A percentile compares a stretch with the other conserved stretches of the same genome.
Evolutionary conservation across 2,797 vertebrate species (phyloP).

Genomic region (Syngnathus acus): DNA sequence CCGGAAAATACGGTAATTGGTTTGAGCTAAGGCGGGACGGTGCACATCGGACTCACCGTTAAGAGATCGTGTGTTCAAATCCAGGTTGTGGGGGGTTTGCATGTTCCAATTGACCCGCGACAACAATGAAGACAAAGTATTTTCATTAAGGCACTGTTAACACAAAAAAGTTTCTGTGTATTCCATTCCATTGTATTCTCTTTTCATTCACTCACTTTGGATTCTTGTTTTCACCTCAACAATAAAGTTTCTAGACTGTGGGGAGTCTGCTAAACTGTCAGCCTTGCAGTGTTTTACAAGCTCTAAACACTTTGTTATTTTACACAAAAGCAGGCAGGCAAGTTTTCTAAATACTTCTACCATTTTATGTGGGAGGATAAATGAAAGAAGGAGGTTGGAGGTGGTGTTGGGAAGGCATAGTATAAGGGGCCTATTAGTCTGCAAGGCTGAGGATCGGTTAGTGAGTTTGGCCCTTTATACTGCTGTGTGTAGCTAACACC

Average conservation of each 20-base stretch:
- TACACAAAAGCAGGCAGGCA: conserved; percentile 55
- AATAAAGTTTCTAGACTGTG: conserved; percentile 40
- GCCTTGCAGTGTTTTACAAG: conserved; percentile 61
- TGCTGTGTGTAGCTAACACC: background rate
- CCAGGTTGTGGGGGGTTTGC: too few species aligned
- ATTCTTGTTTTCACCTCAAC: conserved; percentile 25
- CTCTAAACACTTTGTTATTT: conserved; percentile 62
- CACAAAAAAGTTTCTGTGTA: background rate
- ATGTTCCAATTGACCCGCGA: too few species aligned
- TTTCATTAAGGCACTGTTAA: background rate
- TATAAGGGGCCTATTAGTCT: conserved; percentile 59
- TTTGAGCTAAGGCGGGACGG: too few species aligned
- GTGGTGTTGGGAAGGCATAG: conserved; percentile 30
- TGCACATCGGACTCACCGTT: background rate
- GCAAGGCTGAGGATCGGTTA: conserved; percentile 45
- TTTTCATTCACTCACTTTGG: conserved; percentile 1
- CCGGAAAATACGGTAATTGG: too few species aligned
- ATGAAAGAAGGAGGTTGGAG: conserved; percentile 22
- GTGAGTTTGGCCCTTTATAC: background rate
- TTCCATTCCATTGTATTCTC: conserved; percentile 3
- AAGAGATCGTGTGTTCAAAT: background rate
- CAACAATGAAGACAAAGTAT: background rate
- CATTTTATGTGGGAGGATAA: conserved; percentile 60
- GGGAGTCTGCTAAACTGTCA: conserved; percentile 68
- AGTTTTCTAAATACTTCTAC: conserved; percentile 54